Conservation (phyloP, 2,113 vertebrate species). For the Choloepus hoffmanni region DNA sequence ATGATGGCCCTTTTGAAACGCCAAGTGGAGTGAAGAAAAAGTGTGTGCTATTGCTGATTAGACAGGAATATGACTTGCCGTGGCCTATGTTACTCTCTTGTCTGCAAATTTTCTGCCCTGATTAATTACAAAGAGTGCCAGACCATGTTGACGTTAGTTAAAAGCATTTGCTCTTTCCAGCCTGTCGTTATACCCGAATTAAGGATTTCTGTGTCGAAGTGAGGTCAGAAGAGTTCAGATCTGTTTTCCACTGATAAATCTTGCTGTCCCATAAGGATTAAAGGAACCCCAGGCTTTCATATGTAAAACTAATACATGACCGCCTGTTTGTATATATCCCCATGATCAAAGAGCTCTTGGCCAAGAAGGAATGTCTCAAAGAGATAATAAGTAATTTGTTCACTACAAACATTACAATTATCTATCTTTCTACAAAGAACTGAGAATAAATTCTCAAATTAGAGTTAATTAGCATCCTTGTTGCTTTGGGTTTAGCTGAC, state of each 20-base stretch:
- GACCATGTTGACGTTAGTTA: constrained; percentile 88
- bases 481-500: constrained; percentile 65
- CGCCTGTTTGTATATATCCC: constrained; percentile 72
- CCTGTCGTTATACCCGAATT: constrained; percentile 86
- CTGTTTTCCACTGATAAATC: constrained; percentile 78
- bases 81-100: constrained; percentile 86
- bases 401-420: constrained; percentile 83
- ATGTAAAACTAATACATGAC: constrained; percentile 81
- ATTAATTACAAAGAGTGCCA: constrained; percentile 91
- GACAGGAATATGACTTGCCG: constrained; percentile 85
- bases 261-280: constrained; percentile 82
- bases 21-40: constrained; percentile 83
- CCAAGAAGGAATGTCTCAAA: constrained; percentile 77
- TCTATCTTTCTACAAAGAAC: constrained; percentile 77
- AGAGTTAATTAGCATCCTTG: constrained; percentile 82
- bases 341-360: constrained; percentile 79
- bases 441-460: constrained; percentile 82
- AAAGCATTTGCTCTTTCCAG: constrained; percentile 87
- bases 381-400: constrained; percentile 84
- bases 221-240: constrained; percentile 85
- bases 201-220: constrained; percentile 85
- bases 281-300: constrained; percentile 79
- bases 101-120: constrained; percentile 92
- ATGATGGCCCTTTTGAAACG: constrained; percentile 85
- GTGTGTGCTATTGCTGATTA: constrained; percentile 85